Evolutionary conservation across 2,113 vertebrate species (phyloP).

Genomic region (Platichthys flesus): DNA sequence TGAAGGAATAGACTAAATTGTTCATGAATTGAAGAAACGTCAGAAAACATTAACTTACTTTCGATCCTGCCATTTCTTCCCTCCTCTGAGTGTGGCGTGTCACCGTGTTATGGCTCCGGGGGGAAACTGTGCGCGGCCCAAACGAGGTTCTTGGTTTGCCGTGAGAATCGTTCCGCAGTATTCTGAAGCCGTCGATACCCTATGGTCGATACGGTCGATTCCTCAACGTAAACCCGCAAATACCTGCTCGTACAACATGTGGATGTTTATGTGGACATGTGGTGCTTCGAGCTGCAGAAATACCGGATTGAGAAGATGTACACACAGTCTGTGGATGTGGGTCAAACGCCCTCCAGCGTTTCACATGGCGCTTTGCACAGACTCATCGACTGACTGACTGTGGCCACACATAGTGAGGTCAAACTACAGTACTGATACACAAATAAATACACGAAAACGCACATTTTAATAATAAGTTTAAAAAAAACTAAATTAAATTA

Average conservation of each 20-base stretch:
- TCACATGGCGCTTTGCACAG: background rate
- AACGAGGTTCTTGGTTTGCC: constrained; percentile 13
- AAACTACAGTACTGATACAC: background rate
- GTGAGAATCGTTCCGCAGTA: background rate
- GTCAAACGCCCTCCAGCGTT: constrained; percentile 49
- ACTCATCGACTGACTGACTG: too few species aligned
- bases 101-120: constrained; percentile 75
- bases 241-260: background rate
- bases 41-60: constrained; percentile 59
- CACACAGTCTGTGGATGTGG: constrained; percentile 11
- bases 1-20: too few species aligned
- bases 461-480: too few species aligned
- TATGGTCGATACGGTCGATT: too few species aligned
- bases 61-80: constrained; percentile 73
- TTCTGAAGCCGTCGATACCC: background rate
- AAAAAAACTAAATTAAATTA: too few species aligned
- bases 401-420: too few species aligned
- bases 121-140: constrained; percentile 16
- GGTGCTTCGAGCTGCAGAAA: background rate
- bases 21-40: too few species aligned
- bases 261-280: too few species aligned
- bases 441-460: background rate
- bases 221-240: background rate
- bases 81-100: constrained; percentile 19
- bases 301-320: constrained; percentile 5